These are phyloP conservation scores for Platygyra sinensis DNA, from an alignment of 64 coral and sea anemone species.

Conservation along the genomic window DNA sequence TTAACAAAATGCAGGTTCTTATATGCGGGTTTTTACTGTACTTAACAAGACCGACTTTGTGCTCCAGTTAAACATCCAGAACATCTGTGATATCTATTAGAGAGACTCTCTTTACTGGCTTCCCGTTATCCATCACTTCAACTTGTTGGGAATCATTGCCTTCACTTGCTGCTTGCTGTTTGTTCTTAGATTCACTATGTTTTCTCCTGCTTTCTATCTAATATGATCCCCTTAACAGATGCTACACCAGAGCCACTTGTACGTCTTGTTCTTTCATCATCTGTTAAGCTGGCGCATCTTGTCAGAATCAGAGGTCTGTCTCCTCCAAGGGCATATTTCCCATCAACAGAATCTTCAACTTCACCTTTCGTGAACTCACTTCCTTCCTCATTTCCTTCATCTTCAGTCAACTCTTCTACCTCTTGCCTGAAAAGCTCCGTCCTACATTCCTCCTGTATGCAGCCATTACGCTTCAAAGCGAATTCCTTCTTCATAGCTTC, in stretches of 20 bases:
- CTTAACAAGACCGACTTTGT: background rate
- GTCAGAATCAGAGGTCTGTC: background rate
- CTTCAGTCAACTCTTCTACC: background rate
- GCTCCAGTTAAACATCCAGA: constrained; percentile 2
- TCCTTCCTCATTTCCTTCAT: too few relatives aligned
- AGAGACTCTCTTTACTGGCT: background rate
- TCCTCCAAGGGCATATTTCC: too few relatives aligned
- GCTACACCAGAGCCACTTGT: background rate
- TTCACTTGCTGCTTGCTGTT: too few relatives aligned
- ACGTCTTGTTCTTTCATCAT: background rate
- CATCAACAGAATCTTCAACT: background rate
- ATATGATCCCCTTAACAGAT: too few relatives aligned
- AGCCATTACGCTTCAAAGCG: background rate
- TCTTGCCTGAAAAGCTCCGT: background rate
- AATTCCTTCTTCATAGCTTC: constrained; percentile 2
- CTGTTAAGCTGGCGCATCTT: background rate
- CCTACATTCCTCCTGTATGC: background rate
- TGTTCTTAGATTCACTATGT: too few relatives aligned
- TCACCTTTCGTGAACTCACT: background rate
- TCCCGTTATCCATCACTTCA: background rate
- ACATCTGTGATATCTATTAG: background rate
- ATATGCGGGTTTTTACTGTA: too few relatives aligned
- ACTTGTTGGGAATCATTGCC: too few relatives aligned
- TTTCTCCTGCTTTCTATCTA: background rate
- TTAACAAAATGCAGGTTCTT: too few relatives aligned